phyloP scores from a whole-genome alignment of 2,797 vertebrate genomes.

The Cheirogaleus major region DNA sequence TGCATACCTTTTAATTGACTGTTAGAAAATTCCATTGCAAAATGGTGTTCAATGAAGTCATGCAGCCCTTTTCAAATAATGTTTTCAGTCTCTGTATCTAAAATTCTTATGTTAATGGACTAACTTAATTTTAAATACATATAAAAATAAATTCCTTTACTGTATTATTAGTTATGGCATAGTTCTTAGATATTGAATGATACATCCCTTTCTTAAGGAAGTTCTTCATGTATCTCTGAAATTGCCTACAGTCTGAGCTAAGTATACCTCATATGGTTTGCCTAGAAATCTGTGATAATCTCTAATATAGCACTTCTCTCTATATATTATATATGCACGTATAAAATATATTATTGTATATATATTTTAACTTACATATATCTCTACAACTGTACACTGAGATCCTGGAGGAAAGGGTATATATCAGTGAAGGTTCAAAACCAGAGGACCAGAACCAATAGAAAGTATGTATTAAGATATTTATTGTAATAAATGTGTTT shows the following conservation, averaged over 20 bases:
- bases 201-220: neutral
- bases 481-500: neutral
- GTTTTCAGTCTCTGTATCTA: neutral
- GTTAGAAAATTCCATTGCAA: conserved; percentile 25
- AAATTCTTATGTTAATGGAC: neutral
- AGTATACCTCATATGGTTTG: neutral
- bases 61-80: neutral
- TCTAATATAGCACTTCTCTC: neutral
- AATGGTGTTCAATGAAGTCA: neutral
- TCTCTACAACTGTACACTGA: neutral
- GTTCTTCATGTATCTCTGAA: neutral
- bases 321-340: neutral
- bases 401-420: neutral
- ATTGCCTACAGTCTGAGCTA: neutral
- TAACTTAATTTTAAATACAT: neutral
- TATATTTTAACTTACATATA: neutral
- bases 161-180: neutral
- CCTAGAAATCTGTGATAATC: neutral
- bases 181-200: neutral
- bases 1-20: conserved; percentile 37
- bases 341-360: neutral
- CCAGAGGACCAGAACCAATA: neutral
- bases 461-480: neutral
- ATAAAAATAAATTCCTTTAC: neutral
- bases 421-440: neutral